Evolutionary conservation across 2,888 invertebrate genomes (phyloP), one percentile per base, ranked within the genome.

Genomic region (Cataglyphis livida): DNA sequence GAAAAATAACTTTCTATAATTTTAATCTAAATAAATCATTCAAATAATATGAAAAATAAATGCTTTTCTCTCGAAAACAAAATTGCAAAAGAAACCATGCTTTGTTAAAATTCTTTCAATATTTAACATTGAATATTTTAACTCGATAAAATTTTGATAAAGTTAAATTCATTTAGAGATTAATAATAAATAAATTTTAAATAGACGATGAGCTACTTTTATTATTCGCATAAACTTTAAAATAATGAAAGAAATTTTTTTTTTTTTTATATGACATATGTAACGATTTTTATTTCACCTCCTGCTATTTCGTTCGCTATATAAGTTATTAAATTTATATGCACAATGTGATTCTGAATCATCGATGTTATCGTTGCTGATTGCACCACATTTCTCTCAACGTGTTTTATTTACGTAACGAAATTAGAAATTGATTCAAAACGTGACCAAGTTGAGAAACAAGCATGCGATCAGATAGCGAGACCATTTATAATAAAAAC

Each of bases 401-500:
- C 28, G n/a, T 70, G 41, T 76, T 76, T 71, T 70, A 76, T 76
- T 76, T 76, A 57, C 73, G 25, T 21, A 41, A n/a, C 38, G n/a
- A 68, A 76, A 76, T 76, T 76, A 54, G 54, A 71, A 70, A 71
- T 76, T 71, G 73, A 70, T 76, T 28, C 71, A 70, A 57, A 76
- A 76, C 54, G 54, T 76, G 73, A 70, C 28, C 28, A 7, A 15
- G 1, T 71, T n/a, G 54, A 41, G 54, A 76, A 71, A 28, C 28
- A 28, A n/a, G 12, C n/a, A 35, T 5, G 28, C 54, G 51, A 28
- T 76, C 71, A 70, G 25, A 54, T n/a, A 68, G 66, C 38, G 41
- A 51, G 18, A 9, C 32, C 0, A 32, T 32, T 32, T 32, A 6
- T 32, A 18, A 21, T 15, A 25, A 0, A 5, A 15, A 5, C 12